Conservation (phyloP, 2,797 vertebrate species). For the Margarornis squamiger region DNA sequence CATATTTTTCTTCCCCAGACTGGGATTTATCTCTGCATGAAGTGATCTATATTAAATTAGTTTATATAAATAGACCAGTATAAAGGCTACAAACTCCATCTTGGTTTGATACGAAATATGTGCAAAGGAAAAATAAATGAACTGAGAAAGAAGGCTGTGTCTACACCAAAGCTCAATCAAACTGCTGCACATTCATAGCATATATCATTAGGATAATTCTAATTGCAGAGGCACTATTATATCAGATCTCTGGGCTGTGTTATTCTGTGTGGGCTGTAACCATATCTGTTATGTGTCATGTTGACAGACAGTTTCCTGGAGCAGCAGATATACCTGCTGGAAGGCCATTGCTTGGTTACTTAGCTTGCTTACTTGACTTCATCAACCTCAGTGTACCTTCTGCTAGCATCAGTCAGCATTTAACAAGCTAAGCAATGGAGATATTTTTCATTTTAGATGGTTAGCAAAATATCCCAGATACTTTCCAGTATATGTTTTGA, state of each 20-base stretch:
- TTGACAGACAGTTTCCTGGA: neutral
- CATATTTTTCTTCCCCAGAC: neutral
- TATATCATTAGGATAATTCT: neutral
- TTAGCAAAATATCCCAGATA: neutral
- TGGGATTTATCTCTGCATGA: neutral
- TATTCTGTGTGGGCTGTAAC: neutral
- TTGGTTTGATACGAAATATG: neutral
- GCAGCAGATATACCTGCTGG: neutral
- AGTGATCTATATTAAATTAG: neutral
- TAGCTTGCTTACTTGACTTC: neutral
- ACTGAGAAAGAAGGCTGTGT: neutral
- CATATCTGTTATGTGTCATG: fast-evolving
- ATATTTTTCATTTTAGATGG: neutral
- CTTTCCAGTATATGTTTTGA: neutral
- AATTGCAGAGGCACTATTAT: neutral
- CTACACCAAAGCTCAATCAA: neutral
- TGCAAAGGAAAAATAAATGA: neutral
- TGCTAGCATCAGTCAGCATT: neutral
- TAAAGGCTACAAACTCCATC: neutral
- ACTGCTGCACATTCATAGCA: neutral
- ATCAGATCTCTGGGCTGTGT: neutral
- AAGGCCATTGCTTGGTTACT: neutral
- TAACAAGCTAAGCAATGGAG: neutral
- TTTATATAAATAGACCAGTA: neutral
- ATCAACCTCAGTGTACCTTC: neutral